Conservation (phyloP, 2,888 invertebrate species). For the Coecobrya sp. region DNA sequence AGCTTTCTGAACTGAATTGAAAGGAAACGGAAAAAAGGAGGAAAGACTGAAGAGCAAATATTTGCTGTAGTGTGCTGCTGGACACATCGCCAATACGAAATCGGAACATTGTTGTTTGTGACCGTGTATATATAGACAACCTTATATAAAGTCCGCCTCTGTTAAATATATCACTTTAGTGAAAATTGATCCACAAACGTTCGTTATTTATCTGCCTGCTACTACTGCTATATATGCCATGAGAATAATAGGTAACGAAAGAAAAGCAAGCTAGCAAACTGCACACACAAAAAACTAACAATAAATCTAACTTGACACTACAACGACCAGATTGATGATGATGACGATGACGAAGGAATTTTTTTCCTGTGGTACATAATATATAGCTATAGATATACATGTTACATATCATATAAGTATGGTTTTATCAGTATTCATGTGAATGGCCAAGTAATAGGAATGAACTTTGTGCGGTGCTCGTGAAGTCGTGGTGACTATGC, state of each 20-base stretch:
- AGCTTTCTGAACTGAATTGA: too few relatives aligned
- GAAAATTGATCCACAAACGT: neutral
- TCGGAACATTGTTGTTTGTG: too few relatives aligned
- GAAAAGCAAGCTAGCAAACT: too few relatives aligned
- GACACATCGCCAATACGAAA: too few relatives aligned
- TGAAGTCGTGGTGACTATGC: too few relatives aligned
- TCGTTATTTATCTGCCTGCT: neutral
- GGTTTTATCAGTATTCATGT: too few relatives aligned
- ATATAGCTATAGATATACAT: neutral
- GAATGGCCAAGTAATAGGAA: neutral
- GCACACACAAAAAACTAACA: slow-evolving; percentile 4
- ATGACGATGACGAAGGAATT: neutral
- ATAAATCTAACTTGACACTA: slow-evolving; percentile 25
- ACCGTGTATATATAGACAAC: too few relatives aligned
- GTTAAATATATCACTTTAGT: neutral
- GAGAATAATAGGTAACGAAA: too few relatives aligned
- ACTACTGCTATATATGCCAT: neutral
- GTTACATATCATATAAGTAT: neutral
- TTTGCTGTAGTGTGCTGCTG: neutral
- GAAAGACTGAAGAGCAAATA: neutral
- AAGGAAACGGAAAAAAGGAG: neutral
- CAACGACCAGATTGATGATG: slow-evolving; percentile 22
- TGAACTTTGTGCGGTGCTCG: neutral
- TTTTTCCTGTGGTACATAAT: neutral
- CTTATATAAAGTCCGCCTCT: too few relatives aligned